A percentile compares a stretch with the other conserved stretches of the same genome.
Evolutionary conservation across 2,888 invertebrate genomes (phyloP).

Genomic region (Hydroisotoma schaefferi): DNA sequence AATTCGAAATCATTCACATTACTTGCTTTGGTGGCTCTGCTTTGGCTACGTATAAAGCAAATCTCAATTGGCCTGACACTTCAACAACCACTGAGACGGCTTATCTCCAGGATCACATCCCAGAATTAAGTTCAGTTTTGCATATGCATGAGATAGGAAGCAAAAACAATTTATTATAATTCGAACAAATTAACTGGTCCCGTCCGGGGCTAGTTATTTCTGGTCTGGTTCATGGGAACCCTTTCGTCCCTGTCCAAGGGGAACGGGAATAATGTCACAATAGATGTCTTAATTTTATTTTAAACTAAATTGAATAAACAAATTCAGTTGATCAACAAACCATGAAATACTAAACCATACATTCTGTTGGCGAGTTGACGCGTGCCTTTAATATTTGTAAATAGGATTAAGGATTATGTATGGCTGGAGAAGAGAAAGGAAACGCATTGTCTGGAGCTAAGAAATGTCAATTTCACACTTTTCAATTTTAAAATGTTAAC

Average conservation of each 20-base stretch:
- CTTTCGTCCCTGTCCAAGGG: neutral
- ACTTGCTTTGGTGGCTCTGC: too few species aligned
- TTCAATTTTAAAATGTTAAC: neutral
- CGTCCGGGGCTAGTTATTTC: too few species aligned
- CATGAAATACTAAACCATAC: neutral
- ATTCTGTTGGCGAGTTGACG: neutral
- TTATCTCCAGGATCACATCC: slow-evolving; percentile 12
- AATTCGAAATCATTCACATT: too few species aligned
- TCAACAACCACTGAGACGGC: slow-evolving; percentile 11
- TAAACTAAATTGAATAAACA: neutral
- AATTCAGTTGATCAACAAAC: neutral
- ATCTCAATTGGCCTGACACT: slow-evolving; percentile 9
- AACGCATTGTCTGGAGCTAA: neutral
- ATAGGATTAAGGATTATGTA: slow-evolving; percentile 12
- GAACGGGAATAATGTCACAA: neutral
- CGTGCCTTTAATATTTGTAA: slow-evolving; percentile 12
- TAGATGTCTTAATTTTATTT: neutral
- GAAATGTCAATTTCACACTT: slow-evolving; percentile 16
- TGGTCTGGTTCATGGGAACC: neutral
- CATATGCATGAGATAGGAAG: slow-evolving; percentile 4
- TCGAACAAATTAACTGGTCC: too few species aligned
- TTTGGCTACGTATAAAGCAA: slow-evolving; percentile 1
- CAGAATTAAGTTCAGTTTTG: slow-evolving; percentile 11
- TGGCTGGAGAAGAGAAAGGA: too few species aligned
- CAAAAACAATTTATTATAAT: neutral